Conservation (phyloP, 2,113 vertebrate species). For the Sphyrna mokarran region DNA sequence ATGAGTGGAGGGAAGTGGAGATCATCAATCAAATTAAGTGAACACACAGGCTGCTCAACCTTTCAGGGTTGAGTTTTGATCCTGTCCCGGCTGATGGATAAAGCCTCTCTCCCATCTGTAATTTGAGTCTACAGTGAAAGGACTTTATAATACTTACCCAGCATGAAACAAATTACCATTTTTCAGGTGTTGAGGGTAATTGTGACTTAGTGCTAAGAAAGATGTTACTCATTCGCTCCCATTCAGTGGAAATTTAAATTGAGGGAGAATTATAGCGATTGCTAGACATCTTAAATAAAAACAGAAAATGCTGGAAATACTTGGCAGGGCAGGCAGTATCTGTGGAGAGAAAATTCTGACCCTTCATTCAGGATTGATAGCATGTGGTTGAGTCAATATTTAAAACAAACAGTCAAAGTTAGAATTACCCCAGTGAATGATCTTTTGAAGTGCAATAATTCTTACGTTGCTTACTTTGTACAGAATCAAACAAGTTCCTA, state of each 20-base stretch:
- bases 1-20: neutral
- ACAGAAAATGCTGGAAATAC: neutral
- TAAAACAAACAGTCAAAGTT: neutral
- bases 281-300: neutral
- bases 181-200: neutral
- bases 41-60: neutral
- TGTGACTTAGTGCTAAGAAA: neutral
- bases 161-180: neutral
- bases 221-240: neutral
- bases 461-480: neutral
- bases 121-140: neutral
- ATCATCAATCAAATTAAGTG: neutral
- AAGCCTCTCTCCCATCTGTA: neutral
- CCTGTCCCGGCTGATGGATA: neutral
- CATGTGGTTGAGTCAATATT: neutral
- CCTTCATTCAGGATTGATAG: neutral
- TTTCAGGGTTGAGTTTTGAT: neutral
- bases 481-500: neutral
- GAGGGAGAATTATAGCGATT: neutral
- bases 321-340: neutral
- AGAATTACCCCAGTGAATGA: neutral
- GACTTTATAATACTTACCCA: neutral
- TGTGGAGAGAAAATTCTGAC: neutral
- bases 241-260: neutral
- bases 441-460: neutral